Conservation (phyloP, 2,888 invertebrate genomes). For the Drosophila koepferae region DNA sequence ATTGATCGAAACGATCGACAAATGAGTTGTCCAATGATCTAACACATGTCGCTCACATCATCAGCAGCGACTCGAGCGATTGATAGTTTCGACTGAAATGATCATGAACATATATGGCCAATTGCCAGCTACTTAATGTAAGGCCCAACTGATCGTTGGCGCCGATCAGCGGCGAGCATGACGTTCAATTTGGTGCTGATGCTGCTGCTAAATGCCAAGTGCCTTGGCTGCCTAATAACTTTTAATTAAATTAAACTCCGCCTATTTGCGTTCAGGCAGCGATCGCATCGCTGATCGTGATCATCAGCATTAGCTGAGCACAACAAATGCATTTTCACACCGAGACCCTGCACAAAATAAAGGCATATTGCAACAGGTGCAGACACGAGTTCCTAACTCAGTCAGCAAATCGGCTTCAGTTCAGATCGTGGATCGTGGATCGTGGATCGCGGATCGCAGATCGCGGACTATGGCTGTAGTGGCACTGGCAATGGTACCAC, state of each 20-base stretch:
- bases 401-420: neutral
- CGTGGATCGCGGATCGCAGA: constrained; percentile 30
- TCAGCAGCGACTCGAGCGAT: constrained; percentile 35
- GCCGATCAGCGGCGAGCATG: constrained; percentile 16
- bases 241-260: constrained; percentile 81
- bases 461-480: neutral
- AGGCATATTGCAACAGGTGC: constrained; percentile 57
- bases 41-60: constrained; percentile 76
- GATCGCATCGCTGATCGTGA: constrained; percentile 54
- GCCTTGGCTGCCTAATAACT: constrained; percentile 68
- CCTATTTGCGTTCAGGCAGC: constrained; percentile 68
- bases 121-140: constrained; percentile 67
- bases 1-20: constrained; percentile 52
- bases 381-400: constrained; percentile 46
- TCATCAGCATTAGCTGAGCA: constrained; percentile 58
- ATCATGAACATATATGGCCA: constrained; percentile 45
- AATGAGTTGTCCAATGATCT: constrained; percentile 78
- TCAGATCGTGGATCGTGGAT: constrained; percentile 38
- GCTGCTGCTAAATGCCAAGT: constrained; percentile 50
- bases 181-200: constrained; percentile 18
- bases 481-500: neutral
- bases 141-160: constrained; percentile 34
- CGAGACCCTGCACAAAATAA: constrained; percentile 28
- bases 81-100: constrained; percentile 38
- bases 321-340: constrained; percentile 76